Conservation (phyloP, 2,797 vertebrate species). For the Carcharodon carcharias region DNA sequence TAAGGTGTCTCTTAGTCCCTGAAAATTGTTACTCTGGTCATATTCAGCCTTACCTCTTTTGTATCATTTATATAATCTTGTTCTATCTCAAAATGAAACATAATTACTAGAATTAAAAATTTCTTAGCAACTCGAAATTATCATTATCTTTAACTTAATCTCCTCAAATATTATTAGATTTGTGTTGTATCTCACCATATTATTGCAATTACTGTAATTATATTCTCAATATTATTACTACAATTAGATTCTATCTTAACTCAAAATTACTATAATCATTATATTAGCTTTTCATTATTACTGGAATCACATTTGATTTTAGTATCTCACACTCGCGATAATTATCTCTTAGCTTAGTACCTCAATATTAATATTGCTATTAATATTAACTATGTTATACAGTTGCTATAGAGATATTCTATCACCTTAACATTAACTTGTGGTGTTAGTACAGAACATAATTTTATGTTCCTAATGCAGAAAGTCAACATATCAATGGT, state of each 20-base stretch:
- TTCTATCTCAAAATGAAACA: background rate
- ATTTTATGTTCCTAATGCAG: background rate
- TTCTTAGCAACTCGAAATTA: background rate
- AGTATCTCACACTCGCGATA: background rate
- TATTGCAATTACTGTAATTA: background rate
- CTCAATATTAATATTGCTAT: slow-evolving; percentile 6
- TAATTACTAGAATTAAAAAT: background rate
- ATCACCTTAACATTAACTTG: background rate
- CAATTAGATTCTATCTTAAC: background rate
- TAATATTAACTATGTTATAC: background rate
- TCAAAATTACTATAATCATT: slow-evolving; percentile 13
- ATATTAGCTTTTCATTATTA: background rate
- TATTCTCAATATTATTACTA: slow-evolving; percentile 11
- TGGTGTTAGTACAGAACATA: background rate
- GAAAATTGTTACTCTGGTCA: background rate
- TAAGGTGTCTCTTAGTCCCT: background rate
- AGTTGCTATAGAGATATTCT: background rate
- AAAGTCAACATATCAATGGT: background rate
- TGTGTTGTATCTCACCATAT: background rate
- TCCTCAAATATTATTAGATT: slow-evolving; percentile 1
- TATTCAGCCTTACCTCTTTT: background rate
- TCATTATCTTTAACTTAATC: background rate
- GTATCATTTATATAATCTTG: background rate
- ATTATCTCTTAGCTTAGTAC: background rate
- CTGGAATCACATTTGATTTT: background rate